Conservation (phyloP, 2,113 vertebrate species). For the Lutjanus erythropterus region DNA sequence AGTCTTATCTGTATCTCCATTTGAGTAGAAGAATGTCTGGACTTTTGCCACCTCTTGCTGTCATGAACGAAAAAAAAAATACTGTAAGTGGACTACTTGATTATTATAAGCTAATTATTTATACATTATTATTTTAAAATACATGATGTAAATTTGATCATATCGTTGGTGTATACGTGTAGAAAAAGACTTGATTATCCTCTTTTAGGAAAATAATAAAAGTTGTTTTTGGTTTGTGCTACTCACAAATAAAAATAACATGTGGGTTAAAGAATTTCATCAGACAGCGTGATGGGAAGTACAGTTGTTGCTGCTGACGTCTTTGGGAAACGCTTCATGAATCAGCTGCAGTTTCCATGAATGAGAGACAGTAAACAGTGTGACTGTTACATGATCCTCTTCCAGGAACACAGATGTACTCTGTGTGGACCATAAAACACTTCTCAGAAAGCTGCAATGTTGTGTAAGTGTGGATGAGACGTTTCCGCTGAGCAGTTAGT, state of each 20-base stretch:
- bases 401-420: slow-evolving; percentile 21
- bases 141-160: not conserved
- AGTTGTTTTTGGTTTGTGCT: not conserved
- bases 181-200: not conserved
- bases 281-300: not conserved
- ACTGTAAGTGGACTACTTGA: no score
- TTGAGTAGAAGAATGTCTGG: no score
- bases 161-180: not conserved
- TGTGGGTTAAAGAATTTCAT: not conserved
- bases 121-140: no score
- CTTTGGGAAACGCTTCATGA: not conserved
- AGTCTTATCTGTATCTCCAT: no score
- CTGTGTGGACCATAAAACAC: not conserved
- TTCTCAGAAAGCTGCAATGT: slow-evolving; percentile 32
- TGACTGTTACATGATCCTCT: not conserved
- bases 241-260: not conserved
- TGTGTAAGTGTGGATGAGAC: not conserved
- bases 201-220: not conserved
- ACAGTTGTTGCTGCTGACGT: not conserved
- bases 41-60: no score
- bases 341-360: not conserved
- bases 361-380: not conserved
- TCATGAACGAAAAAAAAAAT: no score
- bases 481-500: no score
- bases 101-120: no score